These are phyloP conservation scores for Brachyhypopomus gauderio DNA, from an alignment of 2,113 vertebrate species.

Conservation along the genomic window DNA sequence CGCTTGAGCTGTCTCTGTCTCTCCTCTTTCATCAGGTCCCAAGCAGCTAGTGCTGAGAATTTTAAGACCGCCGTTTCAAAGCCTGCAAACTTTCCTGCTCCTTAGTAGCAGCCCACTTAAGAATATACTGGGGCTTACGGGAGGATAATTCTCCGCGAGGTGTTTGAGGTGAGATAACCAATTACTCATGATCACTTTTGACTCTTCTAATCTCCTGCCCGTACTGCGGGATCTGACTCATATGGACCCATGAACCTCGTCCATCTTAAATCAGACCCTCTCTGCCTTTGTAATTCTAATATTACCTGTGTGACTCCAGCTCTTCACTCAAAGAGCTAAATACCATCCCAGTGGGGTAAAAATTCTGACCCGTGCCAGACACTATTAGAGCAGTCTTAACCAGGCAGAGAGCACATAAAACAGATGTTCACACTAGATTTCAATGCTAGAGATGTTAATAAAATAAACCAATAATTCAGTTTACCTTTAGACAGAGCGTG, in stretches of 20 bases:
- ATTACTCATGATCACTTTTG: slow-evolving; percentile 78
- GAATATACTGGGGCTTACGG: slow-evolving; percentile 71
- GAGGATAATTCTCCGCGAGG: slow-evolving; percentile 72
- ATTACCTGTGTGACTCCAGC: slow-evolving; percentile 67
- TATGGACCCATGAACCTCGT: slow-evolving; percentile 69
- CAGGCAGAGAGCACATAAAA: not conserved
- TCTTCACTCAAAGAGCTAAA: slow-evolving; percentile 67
- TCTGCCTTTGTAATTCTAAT: slow-evolving; percentile 76
- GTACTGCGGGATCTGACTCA: slow-evolving; percentile 69
- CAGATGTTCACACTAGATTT: not conserved
- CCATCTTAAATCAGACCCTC: slow-evolving; percentile 65
- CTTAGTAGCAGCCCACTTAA: slow-evolving; percentile 72
- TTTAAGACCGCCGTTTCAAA: slow-evolving; percentile 72
- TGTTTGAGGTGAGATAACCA: slow-evolving; percentile 75
- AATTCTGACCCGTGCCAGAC: slow-evolving; percentile 40
- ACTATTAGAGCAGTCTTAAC: slow-evolving; percentile 21
- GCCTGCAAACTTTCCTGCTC: slow-evolving; percentile 67
- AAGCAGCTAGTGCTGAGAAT: slow-evolving; percentile 66
- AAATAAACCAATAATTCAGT: not conserved
- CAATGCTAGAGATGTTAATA: not conserved
- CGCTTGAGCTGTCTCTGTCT: slow-evolving; percentile 62
- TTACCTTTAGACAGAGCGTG: not conserved
- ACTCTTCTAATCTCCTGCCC: slow-evolving; percentile 74
- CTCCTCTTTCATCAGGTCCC: slow-evolving; percentile 70
- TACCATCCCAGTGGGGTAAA: slow-evolving; percentile 54